phyloP scores from a whole-genome alignment of 2,113 vertebrate genomes.

The Callospermophilus lateralis region DNA sequence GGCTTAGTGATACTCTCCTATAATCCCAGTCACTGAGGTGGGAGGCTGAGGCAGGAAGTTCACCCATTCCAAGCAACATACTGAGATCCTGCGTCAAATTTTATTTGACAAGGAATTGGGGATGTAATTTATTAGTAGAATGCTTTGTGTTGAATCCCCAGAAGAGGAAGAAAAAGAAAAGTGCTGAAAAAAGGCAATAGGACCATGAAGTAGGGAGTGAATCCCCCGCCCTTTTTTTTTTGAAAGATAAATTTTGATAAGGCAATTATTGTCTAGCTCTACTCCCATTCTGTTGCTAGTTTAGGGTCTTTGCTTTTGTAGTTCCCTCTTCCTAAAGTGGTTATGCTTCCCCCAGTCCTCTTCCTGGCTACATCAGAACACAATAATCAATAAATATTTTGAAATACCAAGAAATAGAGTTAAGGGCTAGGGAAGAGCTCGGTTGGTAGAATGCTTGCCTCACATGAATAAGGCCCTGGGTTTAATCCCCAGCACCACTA shows the following conservation, averaged over 20 bases:
- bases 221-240: neutral
- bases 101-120: neutral
- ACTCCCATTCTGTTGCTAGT: neutral
- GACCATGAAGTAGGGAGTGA: neutral
- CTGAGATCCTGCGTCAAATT: neutral
- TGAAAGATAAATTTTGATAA: neutral
- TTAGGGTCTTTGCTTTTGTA: neutral
- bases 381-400: conserved; percentile 50
- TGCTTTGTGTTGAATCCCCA: neutral
- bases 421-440: neutral
- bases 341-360: neutral
- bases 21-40: neutral
- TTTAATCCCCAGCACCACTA: too few relatives aligned
- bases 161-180: neutral
- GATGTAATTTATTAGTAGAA: neutral
- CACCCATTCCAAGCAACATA: neutral
- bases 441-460: too few relatives aligned
- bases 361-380: conserved; percentile 29
- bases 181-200: conserved; percentile 4
- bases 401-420: neutral
- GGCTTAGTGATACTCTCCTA: neutral
- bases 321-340: neutral
- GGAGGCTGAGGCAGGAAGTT: neutral
- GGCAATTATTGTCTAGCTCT: neutral
- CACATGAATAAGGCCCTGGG: too few relatives aligned